A percentile compares a stretch with the other conserved stretches of the same genome.
These are phyloP conservation scores for Plecturocebus donacophilus DNA, from an alignment of 2,113 vertebrate species.

Conservation along the genomic window DNA sequence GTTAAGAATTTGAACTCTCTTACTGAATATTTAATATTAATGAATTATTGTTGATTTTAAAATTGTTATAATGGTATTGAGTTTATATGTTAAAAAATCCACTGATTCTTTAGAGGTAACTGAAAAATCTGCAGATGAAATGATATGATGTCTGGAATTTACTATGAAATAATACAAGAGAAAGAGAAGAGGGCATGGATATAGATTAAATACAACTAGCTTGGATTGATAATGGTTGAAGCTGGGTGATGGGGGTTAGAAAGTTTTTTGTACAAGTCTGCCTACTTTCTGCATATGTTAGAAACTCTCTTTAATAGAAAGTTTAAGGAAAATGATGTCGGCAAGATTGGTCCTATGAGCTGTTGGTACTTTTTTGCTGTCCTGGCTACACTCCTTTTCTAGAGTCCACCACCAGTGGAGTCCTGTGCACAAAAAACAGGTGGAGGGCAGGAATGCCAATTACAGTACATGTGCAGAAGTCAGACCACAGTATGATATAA, in stretches of 20 bases:
- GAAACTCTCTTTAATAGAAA: neutral
- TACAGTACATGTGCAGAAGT: neutral
- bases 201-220: neutral
- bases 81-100: neutral
- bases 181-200: neutral
- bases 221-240: neutral
- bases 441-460: neutral
- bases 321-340: neutral
- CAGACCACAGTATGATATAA: no score
- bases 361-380: neutral
- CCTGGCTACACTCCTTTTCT: neutral
- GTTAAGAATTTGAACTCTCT: neutral
- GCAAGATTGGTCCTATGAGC: neutral
- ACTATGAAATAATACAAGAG: neutral
- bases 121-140: neutral
- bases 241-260: neutral
- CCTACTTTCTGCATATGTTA: neutral
- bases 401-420: neutral
- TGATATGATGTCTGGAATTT: neutral
- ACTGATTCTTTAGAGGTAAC: neutral
- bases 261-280: neutral
- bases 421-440: neutral
- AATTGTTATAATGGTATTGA: neutral
- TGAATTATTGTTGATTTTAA: conserved; percentile 1
- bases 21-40: neutral